Evolutionary conservation across 2,113 vertebrate species (phyloP).

Genomic region (Geococcyx californianus): DNA sequence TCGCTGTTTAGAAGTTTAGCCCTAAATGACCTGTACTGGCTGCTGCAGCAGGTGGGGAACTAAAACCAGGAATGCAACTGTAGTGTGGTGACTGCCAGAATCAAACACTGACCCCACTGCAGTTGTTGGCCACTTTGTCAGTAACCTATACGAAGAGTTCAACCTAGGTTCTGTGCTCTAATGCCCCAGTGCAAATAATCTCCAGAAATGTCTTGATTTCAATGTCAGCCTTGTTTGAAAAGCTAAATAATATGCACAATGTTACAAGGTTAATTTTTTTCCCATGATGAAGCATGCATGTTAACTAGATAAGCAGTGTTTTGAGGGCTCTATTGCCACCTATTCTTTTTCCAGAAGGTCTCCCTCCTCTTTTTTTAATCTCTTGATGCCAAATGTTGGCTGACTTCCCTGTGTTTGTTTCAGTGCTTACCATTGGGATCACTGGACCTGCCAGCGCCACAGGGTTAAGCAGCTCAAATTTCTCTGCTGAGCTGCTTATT

Average conservation of each 20-base stretch:
- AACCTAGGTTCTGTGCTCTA: neutral
- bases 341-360: slow-evolving; percentile 54
- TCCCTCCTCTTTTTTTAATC: slow-evolving; percentile 61
- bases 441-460: slow-evolving; percentile 67
- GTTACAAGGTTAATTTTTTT: slow-evolving; percentile 54
- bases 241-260: slow-evolving; percentile 18
- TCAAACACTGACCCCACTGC: neutral
- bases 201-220: slow-evolving; percentile 35
- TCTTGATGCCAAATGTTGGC: slow-evolving; percentile 70
- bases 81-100: neutral
- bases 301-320: slow-evolving; percentile 65
- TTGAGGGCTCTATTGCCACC: slow-evolving; percentile 37
- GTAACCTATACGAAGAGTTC: neutral
- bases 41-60: neutral
- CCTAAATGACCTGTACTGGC: neutral
- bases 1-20: neutral
- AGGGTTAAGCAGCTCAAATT: slow-evolving; percentile 76
- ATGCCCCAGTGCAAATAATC: neutral
- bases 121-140: neutral
- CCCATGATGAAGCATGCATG: slow-evolving; percentile 33
- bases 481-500: slow-evolving; percentile 71
- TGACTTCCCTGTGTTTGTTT: slow-evolving; percentile 72
- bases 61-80: neutral
- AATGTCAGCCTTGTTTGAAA: slow-evolving; percentile 47
- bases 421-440: slow-evolving; percentile 67